Conservation (phyloP, 2,797 vertebrate species). For the Poeciliopsis infans region DNA sequence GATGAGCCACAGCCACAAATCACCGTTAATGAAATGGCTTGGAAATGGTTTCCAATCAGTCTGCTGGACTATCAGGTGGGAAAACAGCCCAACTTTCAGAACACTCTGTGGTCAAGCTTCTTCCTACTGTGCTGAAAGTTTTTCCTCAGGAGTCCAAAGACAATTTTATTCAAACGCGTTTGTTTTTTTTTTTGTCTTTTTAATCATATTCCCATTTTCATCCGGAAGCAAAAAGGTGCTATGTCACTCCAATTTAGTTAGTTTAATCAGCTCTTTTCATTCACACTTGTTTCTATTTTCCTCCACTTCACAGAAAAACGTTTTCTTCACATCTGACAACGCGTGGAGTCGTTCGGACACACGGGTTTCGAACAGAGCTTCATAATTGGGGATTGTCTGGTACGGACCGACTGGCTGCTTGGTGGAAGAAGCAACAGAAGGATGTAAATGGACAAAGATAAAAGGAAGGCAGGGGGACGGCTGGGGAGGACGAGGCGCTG, state of each 20-base stretch:
- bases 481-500: slow-evolving; percentile 1
- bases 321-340: not conserved
- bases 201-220: not conserved
- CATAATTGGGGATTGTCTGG: not conserved
- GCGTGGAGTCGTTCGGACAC: not conserved
- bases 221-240: not conserved
- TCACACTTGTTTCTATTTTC: not conserved
- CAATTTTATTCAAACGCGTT: not conserved
- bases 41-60: too few relatives aligned
- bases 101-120: not conserved
- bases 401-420: slow-evolving; percentile 6
- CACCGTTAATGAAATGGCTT: too few relatives aligned
- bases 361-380: not conserved
- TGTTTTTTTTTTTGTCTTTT: not conserved
- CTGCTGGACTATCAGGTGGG: too few relatives aligned
- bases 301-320: not conserved
- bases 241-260: not conserved
- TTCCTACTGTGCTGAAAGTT: not conserved
- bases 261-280: not conserved
- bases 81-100: not conserved
- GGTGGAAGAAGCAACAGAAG: slow-evolving; percentile 13
- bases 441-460: slow-evolving; percentile 58
- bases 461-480: slow-evolving; percentile 27
- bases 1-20: too few relatives aligned
- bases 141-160: not conserved